Conservation (phyloP, 2,888 invertebrate species). For the Apoda limacodes region DNA sequence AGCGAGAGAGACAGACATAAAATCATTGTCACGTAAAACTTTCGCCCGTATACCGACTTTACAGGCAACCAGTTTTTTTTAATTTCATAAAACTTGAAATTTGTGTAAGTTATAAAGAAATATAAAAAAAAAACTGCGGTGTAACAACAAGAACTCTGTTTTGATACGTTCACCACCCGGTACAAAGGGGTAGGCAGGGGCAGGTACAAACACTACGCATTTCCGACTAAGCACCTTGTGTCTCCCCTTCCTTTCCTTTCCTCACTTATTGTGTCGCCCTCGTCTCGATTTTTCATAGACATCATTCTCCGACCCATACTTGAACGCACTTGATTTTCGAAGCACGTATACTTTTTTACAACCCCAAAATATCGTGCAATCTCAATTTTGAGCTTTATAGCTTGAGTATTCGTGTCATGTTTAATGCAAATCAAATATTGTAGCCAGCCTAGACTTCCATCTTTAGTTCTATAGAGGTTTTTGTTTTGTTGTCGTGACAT, state of each 20-base stretch:
- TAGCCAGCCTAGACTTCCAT: constrained; percentile 33
- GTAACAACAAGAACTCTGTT: too few relatives aligned
- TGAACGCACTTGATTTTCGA: constrained; percentile 64
- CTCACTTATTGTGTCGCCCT: constrained; percentile 56
- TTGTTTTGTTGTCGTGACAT: constrained; percentile 54
- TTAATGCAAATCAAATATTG: constrained; percentile 24
- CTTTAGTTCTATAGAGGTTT: constrained; percentile 38
- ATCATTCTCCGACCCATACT: constrained; percentile 54
- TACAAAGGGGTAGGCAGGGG: constrained; percentile 1
- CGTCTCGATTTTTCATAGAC: constrained; percentile 65
- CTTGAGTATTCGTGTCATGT: constrained; percentile 25
- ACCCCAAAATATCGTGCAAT: constrained; percentile 19
- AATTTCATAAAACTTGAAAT: too few relatives aligned
- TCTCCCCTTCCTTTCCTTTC: constrained; percentile 36
- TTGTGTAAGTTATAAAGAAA: too few relatives aligned
- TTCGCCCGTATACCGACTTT: too few relatives aligned
- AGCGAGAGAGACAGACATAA: too few relatives aligned
- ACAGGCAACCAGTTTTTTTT: too few relatives aligned
- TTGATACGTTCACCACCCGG: too few relatives aligned
- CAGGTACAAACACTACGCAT: too few relatives aligned
- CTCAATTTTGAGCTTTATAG: constrained; percentile 35
- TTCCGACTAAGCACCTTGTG: constrained; percentile 58
- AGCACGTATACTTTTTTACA: constrained; percentile 47
- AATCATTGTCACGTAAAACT: too few relatives aligned
- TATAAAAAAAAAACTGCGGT: too few relatives aligned